These are phyloP conservation scores for Drosophila niveifrons DNA, from an alignment of 2,888 invertebrate genomes.

Conservation along the genomic window DNA sequence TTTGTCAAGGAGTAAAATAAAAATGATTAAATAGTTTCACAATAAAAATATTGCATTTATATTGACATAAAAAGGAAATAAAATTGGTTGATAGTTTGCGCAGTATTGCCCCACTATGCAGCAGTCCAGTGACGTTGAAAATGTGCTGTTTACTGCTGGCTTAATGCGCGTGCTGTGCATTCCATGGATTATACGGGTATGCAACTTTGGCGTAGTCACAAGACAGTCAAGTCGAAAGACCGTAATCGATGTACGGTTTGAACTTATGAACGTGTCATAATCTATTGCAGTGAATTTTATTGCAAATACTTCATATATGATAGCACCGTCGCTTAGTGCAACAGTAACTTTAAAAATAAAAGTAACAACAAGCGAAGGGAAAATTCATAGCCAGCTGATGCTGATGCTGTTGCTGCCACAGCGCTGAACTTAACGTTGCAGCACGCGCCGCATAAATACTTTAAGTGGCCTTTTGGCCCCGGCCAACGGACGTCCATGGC, in stretches of 20 bases:
- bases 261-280: conserved; percentile 72
- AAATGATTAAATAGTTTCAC: too few species aligned
- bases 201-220: conserved; percentile 47
- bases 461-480: conserved; percentile 61
- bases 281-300: conserved; percentile 78
- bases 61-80: neutral
- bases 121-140: conserved; percentile 40
- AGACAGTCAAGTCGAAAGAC: conserved; percentile 45
- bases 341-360: conserved; percentile 30
- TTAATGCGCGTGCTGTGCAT: conserved; percentile 66
- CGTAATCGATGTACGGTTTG: conserved; percentile 65
- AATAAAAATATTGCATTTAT: too few species aligned
- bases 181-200: conserved; percentile 43
- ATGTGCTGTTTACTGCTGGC: conserved; percentile 70
- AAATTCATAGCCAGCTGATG: conserved; percentile 23
- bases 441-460: conserved; percentile 65
- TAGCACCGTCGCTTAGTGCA: conserved; percentile 16
- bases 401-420: conserved; percentile 23
- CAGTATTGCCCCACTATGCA: conserved; percentile 46
- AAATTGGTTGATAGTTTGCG: neutral
- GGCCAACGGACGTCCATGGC: conserved; percentile 32
- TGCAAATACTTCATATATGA: conserved; percentile 57
- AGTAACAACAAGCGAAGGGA: conserved; percentile 14
- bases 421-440: conserved; percentile 67
- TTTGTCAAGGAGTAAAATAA: too few species aligned